These are phyloP conservation scores for Pogonocichla stellata DNA, from an alignment of 2,113 vertebrate genomes.

Conservation along the genomic window DNA sequence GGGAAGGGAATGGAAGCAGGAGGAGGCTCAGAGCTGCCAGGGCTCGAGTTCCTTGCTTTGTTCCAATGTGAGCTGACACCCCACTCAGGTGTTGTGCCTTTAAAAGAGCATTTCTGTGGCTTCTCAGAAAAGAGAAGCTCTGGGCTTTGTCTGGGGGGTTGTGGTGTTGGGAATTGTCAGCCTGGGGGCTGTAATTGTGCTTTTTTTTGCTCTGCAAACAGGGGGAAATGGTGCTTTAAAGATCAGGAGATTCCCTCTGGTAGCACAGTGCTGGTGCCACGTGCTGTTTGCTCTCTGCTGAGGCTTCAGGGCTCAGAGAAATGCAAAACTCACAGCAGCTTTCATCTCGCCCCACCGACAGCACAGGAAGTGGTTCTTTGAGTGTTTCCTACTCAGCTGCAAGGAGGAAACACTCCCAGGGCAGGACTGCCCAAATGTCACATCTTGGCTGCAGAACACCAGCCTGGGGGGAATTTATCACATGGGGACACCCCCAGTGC, in stretches of 20 bases:
- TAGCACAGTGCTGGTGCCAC: background rate
- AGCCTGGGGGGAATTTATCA: background rate
- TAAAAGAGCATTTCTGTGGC: background rate
- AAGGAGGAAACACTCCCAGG: background rate
- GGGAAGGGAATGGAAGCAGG: background rate
- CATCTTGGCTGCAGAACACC: background rate
- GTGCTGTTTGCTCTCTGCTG: background rate
- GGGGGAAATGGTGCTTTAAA: background rate
- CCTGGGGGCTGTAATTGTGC: background rate
- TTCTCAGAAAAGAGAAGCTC: background rate
- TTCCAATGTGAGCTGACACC: background rate
- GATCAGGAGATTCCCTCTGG: background rate
- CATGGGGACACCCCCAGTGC: background rate
- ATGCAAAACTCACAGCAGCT: background rate
- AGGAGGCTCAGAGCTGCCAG: constrained; percentile 13
- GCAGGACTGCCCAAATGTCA: background rate
- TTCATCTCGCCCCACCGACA: background rate
- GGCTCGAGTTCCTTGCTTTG: background rate
- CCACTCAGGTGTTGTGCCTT: background rate
- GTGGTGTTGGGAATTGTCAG: background rate
- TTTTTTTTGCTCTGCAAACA: background rate
- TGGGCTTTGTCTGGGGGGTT: background rate
- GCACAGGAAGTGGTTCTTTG: constrained; percentile 17
- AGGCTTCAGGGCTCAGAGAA: background rate
- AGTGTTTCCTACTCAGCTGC: constrained; percentile 10